Evolutionary conservation across 2,113 vertebrate genomes (phyloP), one percentile per base, ranked within the genome.

Genomic region (Lipophrys pholis): DNA sequence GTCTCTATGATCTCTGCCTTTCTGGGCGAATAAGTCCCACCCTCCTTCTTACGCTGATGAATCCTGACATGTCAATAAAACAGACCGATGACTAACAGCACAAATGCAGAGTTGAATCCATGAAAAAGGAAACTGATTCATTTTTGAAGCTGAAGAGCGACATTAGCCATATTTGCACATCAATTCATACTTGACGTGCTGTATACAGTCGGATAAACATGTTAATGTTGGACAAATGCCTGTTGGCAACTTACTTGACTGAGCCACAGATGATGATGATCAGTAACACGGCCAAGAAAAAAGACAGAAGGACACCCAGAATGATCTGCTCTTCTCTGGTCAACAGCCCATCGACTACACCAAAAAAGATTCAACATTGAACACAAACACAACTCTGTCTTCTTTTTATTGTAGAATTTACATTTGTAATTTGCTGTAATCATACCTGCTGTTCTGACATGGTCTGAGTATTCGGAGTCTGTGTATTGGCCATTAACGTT

Each of bases 1-100:
- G 97, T 99, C 86, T 99, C 98, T 82, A 96, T 95, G 80, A 98
- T 97, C 93, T 99, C 98, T 57, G 97, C 98, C 82, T 99, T 95
- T 67, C 95, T 90, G 61, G 98, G 98, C 21, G 98, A 99, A 62
- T 99, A 99, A 0, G 97, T 97, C 7, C 95, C 97, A 5, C 96
- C 98, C 84, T 99, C 97, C 87, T 97, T 98, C 90, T 99, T 96
- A 80, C 94, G 98, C 85, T 96, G 96, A 53, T 96, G 95, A 83
- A 98, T 94, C 87, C 98, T 99, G 69, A 48, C 85, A 71, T 8
- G 14, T 41, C 61, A 67, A 30, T 39, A 42, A 69, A 81, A 69
- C 30, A 65, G 7, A 59, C 5, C 9, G 3, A 35, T 80, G 60
- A 58, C 50, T 49, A 30, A 42, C 16, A 49, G 5, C 11, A 30